phyloP scores from a whole-genome alignment of 1,140 invertebrate genomes.

The Melanaphis sacchari region DNA sequence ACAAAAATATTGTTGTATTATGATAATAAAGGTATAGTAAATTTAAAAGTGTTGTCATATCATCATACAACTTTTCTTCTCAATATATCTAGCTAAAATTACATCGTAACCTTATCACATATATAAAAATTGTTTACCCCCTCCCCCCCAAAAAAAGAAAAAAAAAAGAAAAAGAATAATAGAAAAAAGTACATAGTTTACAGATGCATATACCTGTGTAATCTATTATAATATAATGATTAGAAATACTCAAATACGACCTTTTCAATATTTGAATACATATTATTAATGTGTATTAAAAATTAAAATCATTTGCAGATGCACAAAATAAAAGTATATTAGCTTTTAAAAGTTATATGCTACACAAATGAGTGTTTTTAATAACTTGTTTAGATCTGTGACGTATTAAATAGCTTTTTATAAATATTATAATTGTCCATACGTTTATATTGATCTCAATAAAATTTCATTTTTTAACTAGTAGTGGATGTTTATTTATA shows the following conservation, averaged over 20 bases:
- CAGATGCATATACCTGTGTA: too few species aligned
- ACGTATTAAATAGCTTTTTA: background rate
- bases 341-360: background rate
- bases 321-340: background rate
- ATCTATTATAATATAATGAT: background rate
- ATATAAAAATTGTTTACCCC: too few species aligned
- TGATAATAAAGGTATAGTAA: background rate
- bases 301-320: background rate
- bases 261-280: background rate
- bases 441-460: background rate
- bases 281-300: background rate
- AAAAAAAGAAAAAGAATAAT: too few species aligned
- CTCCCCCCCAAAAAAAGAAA: too few species aligned
- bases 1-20: background rate
- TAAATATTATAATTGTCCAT: background rate
- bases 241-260: background rate
- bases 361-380: background rate
- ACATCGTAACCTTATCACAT: too few species aligned
- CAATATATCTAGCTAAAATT: background rate
- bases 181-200: background rate
- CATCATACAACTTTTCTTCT: background rate
- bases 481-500: background rate
- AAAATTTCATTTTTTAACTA: background rate
- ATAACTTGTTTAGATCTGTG: background rate
- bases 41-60: background rate